Evolutionary conservation across 2,113 vertebrate species (phyloP).

Genomic region (Centrocercus urophasianus): DNA sequence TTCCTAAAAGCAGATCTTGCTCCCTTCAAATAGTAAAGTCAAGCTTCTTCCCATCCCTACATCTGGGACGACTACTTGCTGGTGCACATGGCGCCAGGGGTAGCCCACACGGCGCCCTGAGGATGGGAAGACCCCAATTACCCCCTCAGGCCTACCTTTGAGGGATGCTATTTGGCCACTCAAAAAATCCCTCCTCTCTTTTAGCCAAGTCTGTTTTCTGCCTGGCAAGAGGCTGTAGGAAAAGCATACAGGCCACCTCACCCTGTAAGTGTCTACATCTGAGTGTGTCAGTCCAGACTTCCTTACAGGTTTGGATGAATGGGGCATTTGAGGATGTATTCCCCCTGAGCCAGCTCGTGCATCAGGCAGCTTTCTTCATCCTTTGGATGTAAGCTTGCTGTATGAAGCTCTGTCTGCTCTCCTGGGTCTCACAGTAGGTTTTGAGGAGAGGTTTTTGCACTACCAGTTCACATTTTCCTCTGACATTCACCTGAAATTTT

Average conservation of each 20-base stretch:
- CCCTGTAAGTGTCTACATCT: background rate
- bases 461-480: background rate
- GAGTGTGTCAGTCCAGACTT: background rate
- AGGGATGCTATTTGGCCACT: background rate
- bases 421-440: background rate
- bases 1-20: background rate
- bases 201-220: background rate
- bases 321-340: background rate
- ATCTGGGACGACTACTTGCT: background rate
- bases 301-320: background rate
- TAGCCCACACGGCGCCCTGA: background rate
- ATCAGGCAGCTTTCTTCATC: background rate
- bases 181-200: background rate
- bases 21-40: background rate
- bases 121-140: background rate
- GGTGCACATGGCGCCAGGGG: background rate
- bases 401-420: background rate
- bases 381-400: background rate
- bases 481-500: background rate
- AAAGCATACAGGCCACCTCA: background rate
- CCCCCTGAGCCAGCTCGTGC: background rate
- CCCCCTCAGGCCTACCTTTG: background rate
- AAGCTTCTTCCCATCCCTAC: background rate
- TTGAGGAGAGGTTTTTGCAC: background rate
- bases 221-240: background rate